These are phyloP conservation scores for Pachycephala philippinensis DNA, from an alignment of 2,113 vertebrate species.

Conservation along the genomic window DNA sequence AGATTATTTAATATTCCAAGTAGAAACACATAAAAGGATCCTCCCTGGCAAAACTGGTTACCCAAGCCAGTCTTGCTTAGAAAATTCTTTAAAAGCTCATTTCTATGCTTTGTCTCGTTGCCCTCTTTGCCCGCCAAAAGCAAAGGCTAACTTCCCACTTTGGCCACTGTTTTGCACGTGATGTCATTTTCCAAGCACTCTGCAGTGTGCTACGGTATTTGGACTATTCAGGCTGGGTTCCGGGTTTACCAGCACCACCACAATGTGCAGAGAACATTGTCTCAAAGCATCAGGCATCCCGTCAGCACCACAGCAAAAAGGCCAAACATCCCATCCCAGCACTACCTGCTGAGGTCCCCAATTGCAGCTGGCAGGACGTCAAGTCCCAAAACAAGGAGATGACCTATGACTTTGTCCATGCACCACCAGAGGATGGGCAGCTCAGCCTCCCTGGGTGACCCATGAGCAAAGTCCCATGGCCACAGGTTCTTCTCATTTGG, in stretches of 20 bases:
- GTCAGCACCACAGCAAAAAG: background rate
- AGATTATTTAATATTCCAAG: background rate
- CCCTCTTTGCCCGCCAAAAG: background rate
- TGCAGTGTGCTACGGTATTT: background rate
- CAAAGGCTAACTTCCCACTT: background rate
- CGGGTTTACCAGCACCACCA: background rate
- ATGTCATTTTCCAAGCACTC: slow-evolving; percentile 35
- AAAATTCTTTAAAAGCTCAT: slow-evolving; percentile 2
- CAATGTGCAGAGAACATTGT: background rate
- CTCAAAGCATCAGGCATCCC: background rate
- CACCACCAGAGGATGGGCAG: background rate
- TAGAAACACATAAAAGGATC: background rate
- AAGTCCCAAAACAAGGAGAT: background rate
- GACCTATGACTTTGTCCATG: background rate
- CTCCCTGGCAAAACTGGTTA: background rate
- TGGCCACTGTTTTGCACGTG: slow-evolving; percentile 4
- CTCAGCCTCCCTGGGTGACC: background rate
- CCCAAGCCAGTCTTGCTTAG: background rate
- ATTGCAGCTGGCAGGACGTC: slow-evolving; percentile 3
- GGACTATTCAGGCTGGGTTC: background rate
- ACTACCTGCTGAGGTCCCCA: background rate
- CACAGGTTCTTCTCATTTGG: background rate
- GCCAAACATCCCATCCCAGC: background rate
- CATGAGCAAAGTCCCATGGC: background rate
- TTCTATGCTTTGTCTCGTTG: background rate